Evolutionary conservation across 2,888 invertebrate species (phyloP), one percentile per base, ranked within the genome.

Genomic region (Tubulanus polymorphus): DNA sequence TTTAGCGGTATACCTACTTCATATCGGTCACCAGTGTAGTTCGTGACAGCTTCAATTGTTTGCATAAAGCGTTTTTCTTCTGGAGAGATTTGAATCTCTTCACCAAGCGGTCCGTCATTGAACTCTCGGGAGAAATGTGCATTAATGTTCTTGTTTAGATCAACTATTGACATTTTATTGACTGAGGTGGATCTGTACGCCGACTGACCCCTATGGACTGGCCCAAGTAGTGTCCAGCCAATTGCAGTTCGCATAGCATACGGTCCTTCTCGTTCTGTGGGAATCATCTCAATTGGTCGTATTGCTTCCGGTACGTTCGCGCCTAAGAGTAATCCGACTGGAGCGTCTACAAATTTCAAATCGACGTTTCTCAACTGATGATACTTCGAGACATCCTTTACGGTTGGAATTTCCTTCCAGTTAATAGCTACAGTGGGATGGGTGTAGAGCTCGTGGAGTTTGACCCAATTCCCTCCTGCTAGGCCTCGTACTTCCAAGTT

Each of bases 151-250:
- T 41, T 23, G 15, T 8, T 41, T 23, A 41, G 41, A 8, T 41
- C 41, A 20, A 20, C 15, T 8, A 41, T 23, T 41, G 41, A 8
- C 6, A 15, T 41, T 15, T 23, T 5, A 23, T 41, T 8, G 20
- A 41, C 41, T 15, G 41, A 23, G 18, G 6, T 15, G 18, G 23
- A 5, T 8, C 23, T 23, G 20, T 8, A 32, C n/a, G 10, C n/a
- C 35, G 15, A 27, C 6, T 10, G n/a, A 29, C 8, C 26, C 41
- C 41, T 41, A 18, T 41, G 41, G 5, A 52, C 52, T 25, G 48
- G 37, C 8, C 54, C 57, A 18, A 59, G 50, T 12, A 59, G 46
- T 15, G 49, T 46, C 55, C 57, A 59, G 12, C 60, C 60, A 2
- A 59, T 29, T 18, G 47, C 48, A 3, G 57, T 60, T 29, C 37